Conservation (phyloP, 2,888 invertebrate species). For the Eumacrocentrus americanus region DNA sequence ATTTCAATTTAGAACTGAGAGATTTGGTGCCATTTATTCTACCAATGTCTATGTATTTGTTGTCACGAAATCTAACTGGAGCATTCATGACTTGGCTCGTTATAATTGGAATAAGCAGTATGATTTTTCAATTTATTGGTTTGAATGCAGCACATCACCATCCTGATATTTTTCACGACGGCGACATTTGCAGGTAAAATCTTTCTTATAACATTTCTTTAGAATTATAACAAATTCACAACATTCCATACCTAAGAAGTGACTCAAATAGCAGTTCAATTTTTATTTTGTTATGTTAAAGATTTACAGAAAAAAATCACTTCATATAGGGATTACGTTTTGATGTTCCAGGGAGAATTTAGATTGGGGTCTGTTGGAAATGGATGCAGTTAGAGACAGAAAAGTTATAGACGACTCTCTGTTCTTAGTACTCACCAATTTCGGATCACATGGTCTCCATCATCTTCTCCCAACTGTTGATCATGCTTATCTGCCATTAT, state of each 20-base stretch:
- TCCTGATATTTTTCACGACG: conserved; percentile 79
- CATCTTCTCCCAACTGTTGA: conserved; percentile 84
- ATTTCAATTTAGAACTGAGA: conserved; percentile 41
- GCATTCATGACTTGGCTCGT: conserved; percentile 66
- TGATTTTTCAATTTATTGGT: conserved; percentile 70
- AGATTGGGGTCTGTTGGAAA: conserved; percentile 81
- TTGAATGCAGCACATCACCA: conserved; percentile 81
- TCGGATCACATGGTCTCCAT: conserved; percentile 80
- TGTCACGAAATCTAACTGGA: conserved; percentile 50
- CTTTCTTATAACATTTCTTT: not conserved
- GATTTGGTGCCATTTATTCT: conserved; percentile 57
- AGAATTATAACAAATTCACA: too few relatives aligned
- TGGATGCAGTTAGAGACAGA: conserved; percentile 77
- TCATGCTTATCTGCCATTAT: conserved; percentile 72
- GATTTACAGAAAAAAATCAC: too few relatives aligned
- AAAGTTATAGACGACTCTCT: conserved; percentile 71
- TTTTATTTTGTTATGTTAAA: too few relatives aligned
- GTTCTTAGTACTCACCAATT: conserved; percentile 73
- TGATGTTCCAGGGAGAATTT: conserved; percentile 60
- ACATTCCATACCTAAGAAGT: too few relatives aligned
- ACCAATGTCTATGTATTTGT: conserved; percentile 61
- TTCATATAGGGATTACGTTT: too few relatives aligned
- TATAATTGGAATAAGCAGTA: conserved; percentile 66
- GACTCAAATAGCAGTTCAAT: too few relatives aligned
- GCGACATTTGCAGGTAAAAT: conserved; percentile 70